Base-by-base conservation (phyloP, 1,140 invertebrate genomes). In the Calephelis virginiensis region DNA sequence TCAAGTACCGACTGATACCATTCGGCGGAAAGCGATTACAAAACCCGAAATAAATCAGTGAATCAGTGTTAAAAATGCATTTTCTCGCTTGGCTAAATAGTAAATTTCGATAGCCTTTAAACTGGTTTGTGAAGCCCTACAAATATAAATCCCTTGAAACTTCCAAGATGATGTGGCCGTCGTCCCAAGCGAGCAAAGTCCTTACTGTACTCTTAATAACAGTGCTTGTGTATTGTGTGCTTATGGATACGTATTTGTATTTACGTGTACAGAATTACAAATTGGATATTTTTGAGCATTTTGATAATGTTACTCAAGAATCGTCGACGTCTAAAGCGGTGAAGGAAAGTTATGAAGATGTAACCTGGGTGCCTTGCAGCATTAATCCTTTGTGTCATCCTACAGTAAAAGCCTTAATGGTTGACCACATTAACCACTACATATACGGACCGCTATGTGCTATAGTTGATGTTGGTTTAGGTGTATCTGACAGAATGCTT, bases 351-450 rank as follows among this genome's bases (percentile, higher is more conserved):
- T 94, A 94, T 71, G 92, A 93, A 61, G 90, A 92, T 53, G 85
- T 92, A 11, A 92, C 92, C 1, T 94, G 93, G 92, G 77, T 95
- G 43, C 92, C 93, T 6, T 96, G 95, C 77, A 92, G 93, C 66
- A 92, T 95, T 40, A 94, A 95, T 78, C 95, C 95, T 0, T 80
- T 96, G 1, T 96, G 95, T 76, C 93, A 94, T 80, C 93, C 96
- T 2, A 96, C 95, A 0, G 94, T 96, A 0, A 96, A 96, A 85
- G 94, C 93, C 12, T 82, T 96, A 61, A 92, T 96, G 82, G 83
- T 96, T 37, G 95, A 96, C 77, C 94, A 96, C 71, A 93, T 95
- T 6, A 96, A 96, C 80, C 94, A 95, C 79, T 96, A 96, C 75
- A 83, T 96, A 11, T 94, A 96, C 66, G 94, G 94, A n/a, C 95